Base-by-base conservation (phyloP, 64 coral and sea anemone genomes). In the Pocillopora damicornis region DNA sequence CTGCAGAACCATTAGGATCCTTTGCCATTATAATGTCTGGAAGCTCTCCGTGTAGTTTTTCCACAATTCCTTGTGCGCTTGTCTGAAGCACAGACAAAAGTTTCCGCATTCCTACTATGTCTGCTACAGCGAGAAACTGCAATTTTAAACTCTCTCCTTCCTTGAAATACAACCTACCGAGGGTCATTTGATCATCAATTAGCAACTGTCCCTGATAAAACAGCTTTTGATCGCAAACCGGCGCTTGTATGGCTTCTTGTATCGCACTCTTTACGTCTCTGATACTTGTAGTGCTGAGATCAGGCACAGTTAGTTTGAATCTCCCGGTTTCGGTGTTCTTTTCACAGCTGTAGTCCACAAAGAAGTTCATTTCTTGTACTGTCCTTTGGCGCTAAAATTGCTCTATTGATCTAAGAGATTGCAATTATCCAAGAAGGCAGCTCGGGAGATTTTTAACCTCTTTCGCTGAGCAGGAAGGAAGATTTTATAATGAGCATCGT, bases 121-220 rank as follows among this genome's bases (percentile, higher is more conserved):
- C 91, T 0, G 62, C 86, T 56, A 76, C 79, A 63, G 86, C 88
- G 59, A 76, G 74, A 77, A 93, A 93, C 15, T 76, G 13, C 60
- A 93, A 38, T 23, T 89, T 61, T 51, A 93, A 76, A 20, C 82
- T 22, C 14, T 93, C 91, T 64, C 71, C 87, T 25, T 84, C 71
- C 83, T 87, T 75, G 67, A 93, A 81, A 71, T 93, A 93, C 61
- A 89, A 93, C 5, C 88, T 79, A 37, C 82, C 78, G 8, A 93
- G 91, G 17, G 61, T 36, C 72, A 87, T 87, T 36, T 61, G 37
- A 60, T 89, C 87, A 42, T 89, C 73, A 71, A 57, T 76, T 22
- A 93, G 10, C 14, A 5, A 61, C 26, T 76, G 73, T 67, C 79
- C 91, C 22, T 89, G 79, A 30, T 78, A 93, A 30, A 76, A 89